A percentile compares a stretch with the other conserved stretches of the same genome.
Evolutionary conservation across 2,888 invertebrate species (phyloP).

Genomic region (Hemithea aestivaria): DNA sequence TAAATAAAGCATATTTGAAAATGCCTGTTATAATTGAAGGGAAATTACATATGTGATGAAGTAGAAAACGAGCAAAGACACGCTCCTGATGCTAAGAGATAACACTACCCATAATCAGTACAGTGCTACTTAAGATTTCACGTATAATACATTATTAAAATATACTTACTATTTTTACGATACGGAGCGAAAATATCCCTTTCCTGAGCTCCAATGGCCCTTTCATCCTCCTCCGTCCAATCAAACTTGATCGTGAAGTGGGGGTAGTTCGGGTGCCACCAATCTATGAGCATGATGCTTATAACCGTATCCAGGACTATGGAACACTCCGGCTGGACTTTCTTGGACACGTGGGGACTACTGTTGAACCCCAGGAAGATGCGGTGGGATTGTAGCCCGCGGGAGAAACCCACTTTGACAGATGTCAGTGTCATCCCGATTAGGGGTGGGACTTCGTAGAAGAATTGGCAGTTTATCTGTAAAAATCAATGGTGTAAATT

Average conservation of each 20-base stretch:
- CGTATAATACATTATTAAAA: too few relatives aligned
- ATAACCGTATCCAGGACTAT: conserved; percentile 55
- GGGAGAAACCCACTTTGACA: conserved; percentile 71
- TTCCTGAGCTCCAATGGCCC: conserved; percentile 47
- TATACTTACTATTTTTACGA: conserved; percentile 25
- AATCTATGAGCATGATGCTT: conserved; percentile 47
- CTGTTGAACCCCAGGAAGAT: conserved; percentile 75
- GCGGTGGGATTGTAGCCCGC: conserved; percentile 71
- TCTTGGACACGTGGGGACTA: conserved; percentile 43
- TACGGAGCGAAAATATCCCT: conserved; percentile 46
- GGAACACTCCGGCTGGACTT: conserved; percentile 50
- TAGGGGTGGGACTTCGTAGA: conserved; percentile 77
- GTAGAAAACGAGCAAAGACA: too few relatives aligned
- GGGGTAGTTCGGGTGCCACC: conserved; percentile 52
- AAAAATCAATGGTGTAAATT: conserved; percentile 22
- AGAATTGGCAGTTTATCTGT: conserved; percentile 78
- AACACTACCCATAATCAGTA: too few relatives aligned
- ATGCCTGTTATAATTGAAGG: too few relatives aligned
- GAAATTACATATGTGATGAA: too few relatives aligned
- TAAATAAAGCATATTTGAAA: too few relatives aligned
- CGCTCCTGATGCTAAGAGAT: too few relatives aligned
- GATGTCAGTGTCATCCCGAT: conserved; percentile 80
- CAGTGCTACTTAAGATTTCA: too few relatives aligned
- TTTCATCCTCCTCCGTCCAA: conserved; percentile 41
- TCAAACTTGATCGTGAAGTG: conserved; percentile 48